Conservation (phyloP, 2,888 invertebrate genomes). For the Patella depressa region DNA sequence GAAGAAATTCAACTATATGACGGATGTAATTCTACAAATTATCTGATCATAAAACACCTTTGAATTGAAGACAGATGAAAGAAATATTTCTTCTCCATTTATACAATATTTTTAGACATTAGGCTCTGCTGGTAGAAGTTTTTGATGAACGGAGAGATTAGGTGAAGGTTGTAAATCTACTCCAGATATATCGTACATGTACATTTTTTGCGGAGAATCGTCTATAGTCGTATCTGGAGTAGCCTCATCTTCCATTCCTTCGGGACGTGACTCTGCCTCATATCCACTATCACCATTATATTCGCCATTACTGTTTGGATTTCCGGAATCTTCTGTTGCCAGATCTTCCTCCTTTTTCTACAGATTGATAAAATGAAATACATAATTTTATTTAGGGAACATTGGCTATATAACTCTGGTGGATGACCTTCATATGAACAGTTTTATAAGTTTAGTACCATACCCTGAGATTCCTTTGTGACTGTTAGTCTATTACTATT, state of each 20-base stretch:
- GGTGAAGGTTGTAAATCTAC: constrained; percentile 28
- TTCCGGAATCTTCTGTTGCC: neutral
- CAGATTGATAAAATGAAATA: constrained; percentile 13
- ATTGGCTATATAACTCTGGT: neutral
- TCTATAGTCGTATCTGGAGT: constrained; percentile 41
- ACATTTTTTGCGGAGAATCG: constrained; percentile 22
- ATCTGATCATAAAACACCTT: no score
- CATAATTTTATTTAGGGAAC: neutral
- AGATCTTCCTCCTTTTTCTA: constrained; percentile 43
- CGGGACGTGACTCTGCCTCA: constrained; percentile 58
- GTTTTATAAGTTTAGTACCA: no score
- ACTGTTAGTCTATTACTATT: no score
- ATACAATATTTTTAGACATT: neutral
- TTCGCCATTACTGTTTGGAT: constrained; percentile 30
- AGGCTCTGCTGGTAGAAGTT: constrained; percentile 19
- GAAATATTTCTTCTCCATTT: no score
- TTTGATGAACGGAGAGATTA: constrained; percentile 19
- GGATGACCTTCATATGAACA: no score
- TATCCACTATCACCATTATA: constrained; percentile 64
- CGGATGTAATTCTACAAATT: no score
- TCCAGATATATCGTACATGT: constrained; percentile 27
- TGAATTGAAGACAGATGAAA: no score
- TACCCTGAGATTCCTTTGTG: no score
- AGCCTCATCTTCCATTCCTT: constrained; percentile 42
- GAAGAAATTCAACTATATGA: no score